Conservation (phyloP, 2,113 vertebrate species). For the Heloderma charlesbogerti region DNA sequence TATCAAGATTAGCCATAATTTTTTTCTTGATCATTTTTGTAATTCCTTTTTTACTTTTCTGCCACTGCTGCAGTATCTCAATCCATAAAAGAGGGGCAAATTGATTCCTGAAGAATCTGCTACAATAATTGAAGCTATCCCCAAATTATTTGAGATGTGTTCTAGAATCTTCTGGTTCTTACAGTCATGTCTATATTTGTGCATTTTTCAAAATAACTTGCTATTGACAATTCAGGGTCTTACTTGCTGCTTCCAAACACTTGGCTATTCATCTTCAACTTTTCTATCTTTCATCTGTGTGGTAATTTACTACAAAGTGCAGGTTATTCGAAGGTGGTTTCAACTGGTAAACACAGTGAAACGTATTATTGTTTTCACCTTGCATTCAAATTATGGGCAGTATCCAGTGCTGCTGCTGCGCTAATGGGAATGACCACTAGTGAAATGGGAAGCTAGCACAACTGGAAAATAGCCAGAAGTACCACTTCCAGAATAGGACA, state of each 20-base stretch:
- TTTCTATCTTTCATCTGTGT: conserved; percentile 39
- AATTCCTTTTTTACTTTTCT: conserved; percentile 12
- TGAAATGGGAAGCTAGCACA: too few species aligned
- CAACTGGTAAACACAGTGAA: not conserved
- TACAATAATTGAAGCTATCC: not conserved
- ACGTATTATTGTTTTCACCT: conserved; percentile 30
- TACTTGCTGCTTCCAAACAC: not conserved
- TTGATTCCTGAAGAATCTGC: not conserved
- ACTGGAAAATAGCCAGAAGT: too few species aligned
- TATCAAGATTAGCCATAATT: conserved; percentile 34
- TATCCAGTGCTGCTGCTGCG: too few species aligned
- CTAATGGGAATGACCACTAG: too few species aligned
- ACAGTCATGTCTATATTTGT: not conserved
- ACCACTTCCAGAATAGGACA: too few species aligned
- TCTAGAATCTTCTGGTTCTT: not conserved
- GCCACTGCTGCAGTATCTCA: not conserved
- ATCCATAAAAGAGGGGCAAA: not conserved
- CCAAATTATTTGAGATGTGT: not conserved
- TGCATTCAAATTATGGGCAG: not conserved
- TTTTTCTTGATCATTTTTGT: conserved; percentile 30
- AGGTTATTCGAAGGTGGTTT: not conserved
- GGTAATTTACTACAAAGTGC: not conserved
- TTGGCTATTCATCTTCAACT: not conserved
- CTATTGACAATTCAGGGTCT: not conserved
- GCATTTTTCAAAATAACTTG: not conserved